Conservation (phyloP, 2,888 invertebrate genomes). For the Andrena minutula region DNA sequence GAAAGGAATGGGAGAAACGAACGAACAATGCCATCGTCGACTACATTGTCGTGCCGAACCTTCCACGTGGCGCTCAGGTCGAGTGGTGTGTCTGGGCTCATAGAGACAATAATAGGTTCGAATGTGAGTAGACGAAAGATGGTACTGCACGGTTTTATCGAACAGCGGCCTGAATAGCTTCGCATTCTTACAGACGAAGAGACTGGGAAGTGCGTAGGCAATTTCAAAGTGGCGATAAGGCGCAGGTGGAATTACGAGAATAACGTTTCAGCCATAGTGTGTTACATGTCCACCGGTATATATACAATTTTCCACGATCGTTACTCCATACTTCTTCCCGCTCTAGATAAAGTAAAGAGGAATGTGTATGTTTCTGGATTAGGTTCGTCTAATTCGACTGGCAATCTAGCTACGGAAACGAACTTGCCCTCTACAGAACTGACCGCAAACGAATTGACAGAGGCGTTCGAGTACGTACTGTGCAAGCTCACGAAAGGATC, state of each 20-base stretch:
- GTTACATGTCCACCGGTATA: slow-evolving; percentile 91
- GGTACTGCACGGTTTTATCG: neutral
- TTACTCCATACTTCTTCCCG: slow-evolving; percentile 14
- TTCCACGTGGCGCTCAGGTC: slow-evolving; percentile 93
- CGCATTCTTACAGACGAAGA: slow-evolving; percentile 90
- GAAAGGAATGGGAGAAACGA: slow-evolving; percentile 92
- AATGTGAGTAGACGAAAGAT: slow-evolving; percentile 88
- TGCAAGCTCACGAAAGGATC: slow-evolving; percentile 87
- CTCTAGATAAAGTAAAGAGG: slow-evolving; percentile 23
- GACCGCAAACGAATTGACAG: slow-evolving; percentile 86
- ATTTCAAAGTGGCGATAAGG: slow-evolving; percentile 93
- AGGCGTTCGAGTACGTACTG: slow-evolving; percentile 87
- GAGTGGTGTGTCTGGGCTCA: slow-evolving; percentile 98
- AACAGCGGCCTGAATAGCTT: slow-evolving; percentile 8
- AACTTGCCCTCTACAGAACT: slow-evolving; percentile 83
- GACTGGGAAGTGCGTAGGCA: slow-evolving; percentile 94
- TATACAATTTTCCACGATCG: slow-evolving; percentile 33
- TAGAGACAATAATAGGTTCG: slow-evolving; percentile 94
- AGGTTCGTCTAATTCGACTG: slow-evolving; percentile 83
- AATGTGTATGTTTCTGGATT: slow-evolving; percentile 38
- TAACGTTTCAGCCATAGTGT: slow-evolving; percentile 94
- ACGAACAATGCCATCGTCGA: slow-evolving; percentile 95
- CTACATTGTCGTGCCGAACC: slow-evolving; percentile 92
- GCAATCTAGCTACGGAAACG: slow-evolving; percentile 81
- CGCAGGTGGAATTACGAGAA: slow-evolving; percentile 96